A percentile compares a stretch with the other conserved stretches of the same genome.
Conservation (phyloP, 2,113 vertebrate genomes). For the Peromyscus californicus region DNA sequence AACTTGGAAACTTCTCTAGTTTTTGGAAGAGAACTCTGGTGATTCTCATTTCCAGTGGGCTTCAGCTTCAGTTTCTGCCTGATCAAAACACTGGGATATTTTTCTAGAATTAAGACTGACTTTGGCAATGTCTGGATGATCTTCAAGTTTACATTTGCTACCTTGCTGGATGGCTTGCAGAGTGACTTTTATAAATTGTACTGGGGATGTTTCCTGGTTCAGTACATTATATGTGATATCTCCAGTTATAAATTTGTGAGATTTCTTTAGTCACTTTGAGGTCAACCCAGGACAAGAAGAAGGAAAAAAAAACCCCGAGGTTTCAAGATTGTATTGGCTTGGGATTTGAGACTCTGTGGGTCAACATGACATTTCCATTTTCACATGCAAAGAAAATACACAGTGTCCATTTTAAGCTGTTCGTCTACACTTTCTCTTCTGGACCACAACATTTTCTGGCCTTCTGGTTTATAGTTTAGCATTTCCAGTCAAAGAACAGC, state of each 20-base stretch:
- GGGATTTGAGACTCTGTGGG: constrained; percentile 48
- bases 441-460: constrained; percentile 68
- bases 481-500: constrained; percentile 62
- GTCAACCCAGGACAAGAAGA: constrained; percentile 60
- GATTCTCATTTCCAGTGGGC: neutral
- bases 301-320: constrained; percentile 37
- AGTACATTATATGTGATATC: constrained; percentile 35
- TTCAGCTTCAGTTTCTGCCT: neutral
- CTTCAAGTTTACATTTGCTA: constrained; percentile 33
- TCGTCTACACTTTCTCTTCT: constrained; percentile 79
- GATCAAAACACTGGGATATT: neutral
- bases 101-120: neutral
- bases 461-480: constrained; percentile 62
- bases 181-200: constrained; percentile 38
- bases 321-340: constrained; percentile 41
- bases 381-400: constrained; percentile 67
- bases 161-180: neutral
- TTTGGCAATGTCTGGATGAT: constrained; percentile 40
- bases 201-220: constrained; percentile 38
- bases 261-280: constrained; percentile 54
- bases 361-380: constrained; percentile 65
- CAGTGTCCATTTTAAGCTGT: constrained; percentile 33
- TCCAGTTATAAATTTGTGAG: neutral
- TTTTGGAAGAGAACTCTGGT: constrained; percentile 8
- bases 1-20: constrained; percentile 24